These are phyloP conservation scores for Poeciliopsis gracilis DNA, from an alignment of 2,797 vertebrate species.

Conservation along the genomic window DNA sequence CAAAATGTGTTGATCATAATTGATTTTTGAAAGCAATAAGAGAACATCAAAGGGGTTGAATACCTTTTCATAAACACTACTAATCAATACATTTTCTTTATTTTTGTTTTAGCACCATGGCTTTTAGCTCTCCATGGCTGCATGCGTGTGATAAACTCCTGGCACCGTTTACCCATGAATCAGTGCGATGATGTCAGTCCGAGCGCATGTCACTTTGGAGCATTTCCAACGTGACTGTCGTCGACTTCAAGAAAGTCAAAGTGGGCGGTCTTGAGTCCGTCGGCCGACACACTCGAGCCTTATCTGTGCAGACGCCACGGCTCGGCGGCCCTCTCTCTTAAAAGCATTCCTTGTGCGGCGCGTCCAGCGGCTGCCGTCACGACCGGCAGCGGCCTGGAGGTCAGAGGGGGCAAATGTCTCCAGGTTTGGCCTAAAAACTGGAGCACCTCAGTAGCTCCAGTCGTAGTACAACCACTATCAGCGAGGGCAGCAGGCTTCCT, in stretches of 20 bases:
- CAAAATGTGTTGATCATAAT: no score
- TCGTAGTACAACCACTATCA: conserved; percentile 9
- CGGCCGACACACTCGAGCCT: conserved; percentile 68
- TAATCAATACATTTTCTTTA: neutral
- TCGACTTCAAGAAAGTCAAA: conserved; percentile 52
- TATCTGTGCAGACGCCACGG: conserved; percentile 70
- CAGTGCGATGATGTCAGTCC: conserved; percentile 11
- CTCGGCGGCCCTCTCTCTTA: conserved; percentile 9
- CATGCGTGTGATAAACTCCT: neutral
- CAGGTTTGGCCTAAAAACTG: neutral
- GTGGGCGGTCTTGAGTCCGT: conserved; percentile 69
- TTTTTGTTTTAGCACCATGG: neutral
- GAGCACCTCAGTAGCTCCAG: neutral
- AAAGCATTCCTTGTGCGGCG: conserved; percentile 41
- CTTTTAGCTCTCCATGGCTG: neutral
- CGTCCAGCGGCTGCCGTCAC: neutral
- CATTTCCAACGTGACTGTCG: conserved; percentile 25
- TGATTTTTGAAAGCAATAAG: neutral
- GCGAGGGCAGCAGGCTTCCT: neutral
- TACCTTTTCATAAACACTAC: neutral
- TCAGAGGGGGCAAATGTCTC: neutral
- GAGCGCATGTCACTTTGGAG: conserved; percentile 14
- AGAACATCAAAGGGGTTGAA: no score
- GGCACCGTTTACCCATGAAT: neutral
- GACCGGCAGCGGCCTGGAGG: neutral